Base-by-base conservation (phyloP, 2,888 invertebrate species). In the Platycheirus rosarum region DNA sequence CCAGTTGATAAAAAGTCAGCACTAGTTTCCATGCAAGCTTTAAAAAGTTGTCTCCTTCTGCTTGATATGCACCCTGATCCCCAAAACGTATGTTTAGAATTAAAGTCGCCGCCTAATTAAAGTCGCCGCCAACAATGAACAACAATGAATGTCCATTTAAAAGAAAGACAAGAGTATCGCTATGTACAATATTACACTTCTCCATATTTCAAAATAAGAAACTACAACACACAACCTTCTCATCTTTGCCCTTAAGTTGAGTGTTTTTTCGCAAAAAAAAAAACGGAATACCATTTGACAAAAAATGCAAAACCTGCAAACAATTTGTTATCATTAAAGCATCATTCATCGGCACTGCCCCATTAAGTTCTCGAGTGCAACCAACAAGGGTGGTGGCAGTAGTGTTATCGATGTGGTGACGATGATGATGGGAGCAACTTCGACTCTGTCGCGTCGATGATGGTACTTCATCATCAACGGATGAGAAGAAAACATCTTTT, bases 271-370 rank as follows among this genome's bases (percentile, higher is more conserved):
- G 16, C 14, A 62, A 62, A 18, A 60, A 44, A 46, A 62, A 46
- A 32, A 29, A 5, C 23, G 3, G 23, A 46, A 46, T 20, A 20
- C 13, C n/a, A 46, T 29, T 16, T 62, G 46, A 29, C 63, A 48
- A 66, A 44, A 66, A 78, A 78, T 46, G 51, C 66, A 71, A 78
- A 78, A 51, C n/a, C 66, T 63, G 37, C 71, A 60, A 53, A 37
- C 77, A 71, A 78, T 78, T 78, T 73, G 46, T 78, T 71, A 71
- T 63, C 71, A 65, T 53, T 57, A 57, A 35, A 70, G 71, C 71
- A 78, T 65, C 71, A 78, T 73, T 71, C 60, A 78, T 71, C 66
- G 71, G 71, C 66, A 53, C 44, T 66, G 71, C 37, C 66, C 71
- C 77, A 78, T 78, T 78, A 71, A 73, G 65, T 68, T 32, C 46